Evolutionary conservation across 2,888 invertebrate species (phyloP).

Genomic region (Cryptus viduatorius): DNA sequence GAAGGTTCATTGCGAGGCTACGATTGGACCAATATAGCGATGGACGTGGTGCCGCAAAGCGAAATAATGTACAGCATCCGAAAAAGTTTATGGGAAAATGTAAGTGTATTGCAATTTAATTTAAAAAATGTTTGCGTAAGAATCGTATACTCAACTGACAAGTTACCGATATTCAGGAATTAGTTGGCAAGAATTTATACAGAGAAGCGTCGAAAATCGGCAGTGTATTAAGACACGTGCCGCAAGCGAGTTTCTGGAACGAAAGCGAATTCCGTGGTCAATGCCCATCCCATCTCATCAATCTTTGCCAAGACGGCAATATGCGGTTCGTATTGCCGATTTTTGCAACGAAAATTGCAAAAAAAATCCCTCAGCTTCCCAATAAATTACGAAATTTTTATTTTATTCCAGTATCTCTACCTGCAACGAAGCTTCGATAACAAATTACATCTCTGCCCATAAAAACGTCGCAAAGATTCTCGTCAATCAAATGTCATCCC

Average conservation of each 20-base stretch:
- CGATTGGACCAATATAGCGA: slow-evolving; percentile 79
- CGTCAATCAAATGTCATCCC: slow-evolving; percentile 76
- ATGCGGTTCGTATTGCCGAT: slow-evolving; percentile 73
- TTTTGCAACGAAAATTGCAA: background rate
- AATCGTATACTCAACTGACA: slow-evolving; percentile 18
- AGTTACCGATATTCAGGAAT: slow-evolving; percentile 72
- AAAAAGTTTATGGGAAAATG: slow-evolving; percentile 79
- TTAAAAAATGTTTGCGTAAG: slow-evolving; percentile 20
- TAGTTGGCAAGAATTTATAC: slow-evolving; percentile 77
- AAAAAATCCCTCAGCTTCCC: background rate
- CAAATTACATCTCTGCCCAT: slow-evolving; percentile 79
- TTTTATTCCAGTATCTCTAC: slow-evolving; percentile 77
- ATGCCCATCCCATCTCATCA: slow-evolving; percentile 78
- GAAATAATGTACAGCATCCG: slow-evolving; percentile 74
- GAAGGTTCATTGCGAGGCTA: slow-evolving; percentile 78
- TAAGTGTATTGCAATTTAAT: slow-evolving; percentile 57
- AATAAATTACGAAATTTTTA: slow-evolving; percentile 20
- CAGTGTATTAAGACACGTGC: slow-evolving; percentile 74
- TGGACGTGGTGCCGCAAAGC: slow-evolving; percentile 75
- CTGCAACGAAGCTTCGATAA: slow-evolving; percentile 78
- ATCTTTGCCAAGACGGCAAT: slow-evolving; percentile 76
- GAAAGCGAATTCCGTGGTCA: slow-evolving; percentile 77
- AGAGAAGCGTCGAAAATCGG: slow-evolving; percentile 78
- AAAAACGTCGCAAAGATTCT: slow-evolving; percentile 79
- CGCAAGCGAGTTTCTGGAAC: slow-evolving; percentile 78